phyloP scores from a whole-genome alignment of 2,113 vertebrate genomes.

The Plotosus lineatus region DNA sequence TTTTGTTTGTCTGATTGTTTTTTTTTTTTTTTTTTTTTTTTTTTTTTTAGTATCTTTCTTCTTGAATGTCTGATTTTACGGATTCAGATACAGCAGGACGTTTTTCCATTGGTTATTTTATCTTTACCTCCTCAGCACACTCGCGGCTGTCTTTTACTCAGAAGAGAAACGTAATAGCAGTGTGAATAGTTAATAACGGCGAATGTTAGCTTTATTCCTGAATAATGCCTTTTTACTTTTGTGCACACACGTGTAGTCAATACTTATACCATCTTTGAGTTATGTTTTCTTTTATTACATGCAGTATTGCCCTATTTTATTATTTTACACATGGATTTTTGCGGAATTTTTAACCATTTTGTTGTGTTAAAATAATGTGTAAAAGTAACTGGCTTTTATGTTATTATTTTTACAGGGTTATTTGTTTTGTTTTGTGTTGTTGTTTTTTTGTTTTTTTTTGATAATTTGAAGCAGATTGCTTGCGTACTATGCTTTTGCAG shows the following conservation, averaged over 20 bases:
- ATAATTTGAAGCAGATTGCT: conserved; percentile 64
- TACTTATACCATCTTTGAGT: conserved; percentile 41
- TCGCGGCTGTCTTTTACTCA: conserved; percentile 31
- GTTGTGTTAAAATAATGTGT: conserved; percentile 79
- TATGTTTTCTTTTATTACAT: conserved; percentile 54
- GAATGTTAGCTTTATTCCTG: conserved; percentile 66
- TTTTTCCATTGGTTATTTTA: not conserved
- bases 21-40: conserved; percentile 10
- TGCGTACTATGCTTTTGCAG: conserved; percentile 83
- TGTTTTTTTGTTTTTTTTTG: conserved; percentile 70
- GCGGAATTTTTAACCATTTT: conserved; percentile 63
- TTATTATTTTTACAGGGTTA: conserved; percentile 60
- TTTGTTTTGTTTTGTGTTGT: too few species aligned
- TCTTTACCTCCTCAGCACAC: conserved; percentile 43
- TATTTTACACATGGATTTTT: conserved; percentile 72
- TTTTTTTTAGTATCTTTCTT: conserved; percentile 1
- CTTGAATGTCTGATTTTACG: conserved; percentile 31
- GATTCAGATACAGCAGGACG: conserved; percentile 42
- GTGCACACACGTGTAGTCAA: conserved; percentile 49
- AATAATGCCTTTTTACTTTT: conserved; percentile 62
- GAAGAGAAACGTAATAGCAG: conserved; percentile 43
- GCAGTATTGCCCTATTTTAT: conserved; percentile 61
- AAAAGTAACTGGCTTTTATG: conserved; percentile 77
- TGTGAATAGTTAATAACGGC: conserved; percentile 57
- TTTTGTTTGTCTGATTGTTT: too few species aligned